Evolutionary conservation across 2,888 invertebrate species (phyloP).

Genomic region (Ectemnius cavifrons): DNA sequence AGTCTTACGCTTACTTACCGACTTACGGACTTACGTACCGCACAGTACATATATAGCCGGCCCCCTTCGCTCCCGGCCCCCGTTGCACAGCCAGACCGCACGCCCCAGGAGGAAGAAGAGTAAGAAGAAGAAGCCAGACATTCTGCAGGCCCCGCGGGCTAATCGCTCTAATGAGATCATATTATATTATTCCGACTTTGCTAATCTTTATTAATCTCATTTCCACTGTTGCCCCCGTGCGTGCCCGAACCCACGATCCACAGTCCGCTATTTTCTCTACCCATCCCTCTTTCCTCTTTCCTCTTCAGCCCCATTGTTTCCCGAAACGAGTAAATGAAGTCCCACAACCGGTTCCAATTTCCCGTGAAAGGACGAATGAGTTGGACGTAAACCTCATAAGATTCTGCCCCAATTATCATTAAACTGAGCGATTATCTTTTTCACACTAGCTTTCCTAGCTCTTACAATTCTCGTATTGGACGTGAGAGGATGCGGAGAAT

Average conservation of each 20-base stretch:
- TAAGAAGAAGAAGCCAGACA: slow-evolving; percentile 74
- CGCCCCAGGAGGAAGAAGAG: too few species aligned
- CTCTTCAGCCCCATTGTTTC: neutral
- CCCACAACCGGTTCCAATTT: too few species aligned
- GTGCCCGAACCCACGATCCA: neutral
- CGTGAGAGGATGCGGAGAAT: too few species aligned
- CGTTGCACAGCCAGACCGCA: too few species aligned
- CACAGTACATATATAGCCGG: slow-evolving; percentile 5
- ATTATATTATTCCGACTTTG: slow-evolving; percentile 76
- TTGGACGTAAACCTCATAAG: too few species aligned
- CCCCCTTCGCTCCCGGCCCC: slow-evolving; percentile 41
- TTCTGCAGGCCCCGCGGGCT: slow-evolving; percentile 72
- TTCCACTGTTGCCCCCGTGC: slow-evolving; percentile 59
- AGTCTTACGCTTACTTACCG: slow-evolving; percentile 74
- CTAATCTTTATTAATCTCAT: slow-evolving; percentile 77
- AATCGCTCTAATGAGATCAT: slow-evolving; percentile 77
- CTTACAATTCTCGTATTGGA: too few species aligned
- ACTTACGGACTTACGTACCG: slow-evolving; percentile 65
- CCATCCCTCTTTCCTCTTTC: neutral
- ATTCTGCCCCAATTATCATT: too few species aligned
- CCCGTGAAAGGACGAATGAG: too few species aligned
- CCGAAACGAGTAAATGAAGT: neutral
- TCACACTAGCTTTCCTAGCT: too few species aligned
- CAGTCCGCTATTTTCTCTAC: neutral
- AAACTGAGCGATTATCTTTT: too few species aligned